A percentile compares a stretch with the other conserved stretches of the same genome.
Evolutionary conservation across 2,113 vertebrate species (phyloP).

Genomic region (Columba livia): DNA sequence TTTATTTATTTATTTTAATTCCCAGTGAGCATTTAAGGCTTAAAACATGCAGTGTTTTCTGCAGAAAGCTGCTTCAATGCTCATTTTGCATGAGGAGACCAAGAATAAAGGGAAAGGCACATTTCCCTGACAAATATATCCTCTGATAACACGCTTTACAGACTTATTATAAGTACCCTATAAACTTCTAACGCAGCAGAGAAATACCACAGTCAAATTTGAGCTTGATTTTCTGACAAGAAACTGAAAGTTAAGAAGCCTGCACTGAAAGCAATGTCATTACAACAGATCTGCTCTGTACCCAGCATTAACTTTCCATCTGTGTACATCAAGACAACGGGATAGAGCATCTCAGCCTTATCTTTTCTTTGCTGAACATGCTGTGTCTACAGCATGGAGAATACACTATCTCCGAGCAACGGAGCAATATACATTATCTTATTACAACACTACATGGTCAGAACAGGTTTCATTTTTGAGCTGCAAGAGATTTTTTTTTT

Average conservation of each 20-base stretch:
- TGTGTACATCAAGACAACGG: background rate
- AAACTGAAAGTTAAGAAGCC: background rate
- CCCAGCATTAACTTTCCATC: constrained; percentile 35
- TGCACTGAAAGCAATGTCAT: background rate
- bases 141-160: background rate
- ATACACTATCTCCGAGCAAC: background rate
- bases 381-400: background rate
- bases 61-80: background rate
- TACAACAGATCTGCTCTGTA: background rate
- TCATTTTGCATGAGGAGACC: background rate
- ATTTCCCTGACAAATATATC: background rate
- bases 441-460: background rate
- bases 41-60: background rate
- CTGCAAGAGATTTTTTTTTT: background rate
- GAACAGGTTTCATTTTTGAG: background rate
- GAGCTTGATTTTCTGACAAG: background rate
- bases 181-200: background rate
- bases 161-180: background rate
- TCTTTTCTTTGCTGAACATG: constrained; percentile 9
- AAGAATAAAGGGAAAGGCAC: background rate
- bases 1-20: background rate
- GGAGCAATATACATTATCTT: background rate
- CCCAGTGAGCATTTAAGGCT: background rate
- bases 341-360: background rate
- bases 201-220: background rate